Conservation (phyloP, 2,797 vertebrate species). For the Jordanella pulchra region DNA sequence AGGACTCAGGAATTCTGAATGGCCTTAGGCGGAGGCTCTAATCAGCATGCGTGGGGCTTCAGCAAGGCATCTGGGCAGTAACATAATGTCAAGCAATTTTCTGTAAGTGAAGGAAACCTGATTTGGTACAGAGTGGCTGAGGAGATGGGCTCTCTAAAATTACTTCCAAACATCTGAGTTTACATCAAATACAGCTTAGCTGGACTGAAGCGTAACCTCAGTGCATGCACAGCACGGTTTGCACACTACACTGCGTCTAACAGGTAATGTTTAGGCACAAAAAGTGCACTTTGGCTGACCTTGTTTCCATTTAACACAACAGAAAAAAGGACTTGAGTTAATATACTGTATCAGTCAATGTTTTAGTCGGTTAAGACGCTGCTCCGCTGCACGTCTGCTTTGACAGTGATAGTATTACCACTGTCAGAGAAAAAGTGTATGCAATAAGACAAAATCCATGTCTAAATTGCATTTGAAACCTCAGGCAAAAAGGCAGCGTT, state of each 20-base stretch:
- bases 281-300: conserved; percentile 11
- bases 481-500: conserved; percentile 54
- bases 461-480: conserved; percentile 13
- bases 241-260: conserved; percentile 24
- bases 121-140: conserved; percentile 50
- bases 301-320: conserved; percentile 20
- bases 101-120: conserved; percentile 67
- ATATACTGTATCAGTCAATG: neutral
- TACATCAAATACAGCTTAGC: conserved; percentile 48
- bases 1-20: conserved; percentile 72
- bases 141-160: conserved; percentile 48
- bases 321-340: neutral
- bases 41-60: conserved; percentile 71
- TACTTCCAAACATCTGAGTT: conserved; percentile 57
- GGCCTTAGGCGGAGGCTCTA: conserved; percentile 68
- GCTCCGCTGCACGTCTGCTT: conserved; percentile 16
- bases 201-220: conserved; percentile 41
- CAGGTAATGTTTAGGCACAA: conserved; percentile 45
- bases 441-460: conserved; percentile 30
- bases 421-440: neutral
- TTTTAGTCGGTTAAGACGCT: conserved; percentile 15
- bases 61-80: conserved; percentile 55
- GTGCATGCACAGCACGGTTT: conserved; percentile 15
- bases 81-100: conserved; percentile 77
- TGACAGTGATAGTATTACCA: neutral